A percentile compares a stretch with the other conserved stretches of the same genome.
phyloP scores from a whole-genome alignment of 2,113 vertebrate species.

The Tinamus guttatus region DNA sequence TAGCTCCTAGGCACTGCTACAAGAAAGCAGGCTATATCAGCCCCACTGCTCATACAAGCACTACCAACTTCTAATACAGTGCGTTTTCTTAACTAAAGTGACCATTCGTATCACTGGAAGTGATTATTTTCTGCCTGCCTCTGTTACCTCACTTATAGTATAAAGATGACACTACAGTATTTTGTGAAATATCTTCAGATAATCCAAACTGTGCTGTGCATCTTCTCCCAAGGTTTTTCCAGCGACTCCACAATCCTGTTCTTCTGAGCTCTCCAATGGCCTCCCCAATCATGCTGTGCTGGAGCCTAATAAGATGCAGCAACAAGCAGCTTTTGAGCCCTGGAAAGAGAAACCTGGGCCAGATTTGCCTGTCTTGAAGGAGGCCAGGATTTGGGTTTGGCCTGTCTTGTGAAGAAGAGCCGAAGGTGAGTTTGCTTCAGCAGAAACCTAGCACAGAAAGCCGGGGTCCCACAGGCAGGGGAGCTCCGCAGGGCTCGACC shows the following conservation, averaged over 20 bases:
- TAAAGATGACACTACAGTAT: background rate
- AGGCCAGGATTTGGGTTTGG: background rate
- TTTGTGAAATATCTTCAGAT: background rate
- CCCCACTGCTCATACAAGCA: background rate
- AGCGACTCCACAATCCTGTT: background rate
- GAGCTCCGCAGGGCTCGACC: background rate
- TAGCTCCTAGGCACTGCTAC: fast-evolving
- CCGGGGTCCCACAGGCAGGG: background rate
- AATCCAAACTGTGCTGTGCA: background rate
- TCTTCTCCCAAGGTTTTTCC: background rate
- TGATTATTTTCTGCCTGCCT: background rate
- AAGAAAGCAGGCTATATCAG: background rate
- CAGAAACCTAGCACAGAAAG: background rate
- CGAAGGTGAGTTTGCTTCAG: fast-evolving
- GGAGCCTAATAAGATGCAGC: background rate
- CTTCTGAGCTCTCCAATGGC: background rate
- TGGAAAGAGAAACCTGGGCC: background rate
- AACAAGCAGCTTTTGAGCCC: background rate
- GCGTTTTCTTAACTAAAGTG: background rate
- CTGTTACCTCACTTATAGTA: background rate
- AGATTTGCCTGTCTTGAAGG: background rate
- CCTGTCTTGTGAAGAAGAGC: background rate
- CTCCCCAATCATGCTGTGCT: background rate
- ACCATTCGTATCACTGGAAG: background rate
- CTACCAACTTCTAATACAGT: background rate